Evolutionary conservation across 2,113 vertebrate genomes (phyloP).

Genomic region (Callionymus lyra): DNA sequence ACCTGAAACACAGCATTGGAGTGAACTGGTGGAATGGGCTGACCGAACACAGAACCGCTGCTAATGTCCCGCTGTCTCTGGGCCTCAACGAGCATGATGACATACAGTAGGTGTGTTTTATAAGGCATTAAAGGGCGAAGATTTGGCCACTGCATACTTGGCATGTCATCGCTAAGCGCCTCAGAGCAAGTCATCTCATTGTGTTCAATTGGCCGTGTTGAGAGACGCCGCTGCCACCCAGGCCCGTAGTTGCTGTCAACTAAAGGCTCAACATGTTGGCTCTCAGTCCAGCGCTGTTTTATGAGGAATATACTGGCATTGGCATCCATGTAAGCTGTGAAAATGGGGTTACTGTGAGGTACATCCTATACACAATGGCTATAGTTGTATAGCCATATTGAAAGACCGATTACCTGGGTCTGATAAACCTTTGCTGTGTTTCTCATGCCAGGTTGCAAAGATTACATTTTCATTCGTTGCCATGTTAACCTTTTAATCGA

Average conservation of each 20-base stretch:
- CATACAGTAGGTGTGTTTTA: slow-evolving; percentile 37
- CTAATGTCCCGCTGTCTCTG: slow-evolving; percentile 31
- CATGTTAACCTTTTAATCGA: too few relatives aligned
- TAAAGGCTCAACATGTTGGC: slow-evolving; percentile 11
- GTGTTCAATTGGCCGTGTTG: slow-evolving; percentile 30
- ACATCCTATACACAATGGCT: too few relatives aligned
- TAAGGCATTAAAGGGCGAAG: slow-evolving; percentile 39
- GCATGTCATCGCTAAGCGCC: slow-evolving; percentile 28
- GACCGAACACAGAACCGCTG: slow-evolving; percentile 36
- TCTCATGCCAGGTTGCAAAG: too few relatives aligned
- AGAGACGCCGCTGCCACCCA: slow-evolving; percentile 29
- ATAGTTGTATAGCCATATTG: too few relatives aligned
- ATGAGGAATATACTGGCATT: neutral
- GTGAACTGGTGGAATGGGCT: slow-evolving; percentile 23
- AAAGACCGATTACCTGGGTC: too few relatives aligned
- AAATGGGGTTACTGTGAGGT: too few relatives aligned
- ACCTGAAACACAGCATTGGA: slow-evolving; percentile 5
- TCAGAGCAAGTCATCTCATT: slow-evolving; percentile 25
- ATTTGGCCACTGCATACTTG: slow-evolving; percentile 34
- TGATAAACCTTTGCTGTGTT: too few relatives aligned
- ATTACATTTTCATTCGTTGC: too few relatives aligned
- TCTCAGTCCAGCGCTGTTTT: neutral
- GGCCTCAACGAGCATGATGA: slow-evolving; percentile 38
- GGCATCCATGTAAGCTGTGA: too few relatives aligned
- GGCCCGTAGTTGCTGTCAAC: slow-evolving; percentile 1